Evolutionary conservation across 1,140 invertebrate genomes (phyloP), one percentile per base, ranked within the genome.

Genomic region (Pygmarrhopalites habei): DNA sequence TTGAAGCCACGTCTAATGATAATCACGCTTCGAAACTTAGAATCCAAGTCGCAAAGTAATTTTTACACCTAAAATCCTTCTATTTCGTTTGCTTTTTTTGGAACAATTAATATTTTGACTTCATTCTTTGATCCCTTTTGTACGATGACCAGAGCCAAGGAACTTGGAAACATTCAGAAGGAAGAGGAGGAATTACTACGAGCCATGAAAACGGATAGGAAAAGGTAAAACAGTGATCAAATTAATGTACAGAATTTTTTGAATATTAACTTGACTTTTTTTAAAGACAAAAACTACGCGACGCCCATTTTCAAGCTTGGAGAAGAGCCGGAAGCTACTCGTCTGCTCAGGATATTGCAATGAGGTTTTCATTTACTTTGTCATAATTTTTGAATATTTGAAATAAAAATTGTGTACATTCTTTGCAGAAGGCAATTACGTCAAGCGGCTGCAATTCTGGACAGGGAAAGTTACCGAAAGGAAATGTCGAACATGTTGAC

Each of bases 1-100:
- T 71, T 59, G 69, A 71, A 47, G 52, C 63, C 2, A 71, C 65
- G n/a, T 63, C 69, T 1, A 66, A 64, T 41, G 69, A 71, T 28
- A 71, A 71, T 56, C 39, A 61, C 47, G 69, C 69, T 10, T 71
- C 69, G 12, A 60, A 61, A 17, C 49, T 71, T 21, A 44, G 69
- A 30, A 55, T 66, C 32, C 51, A 67, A 52, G 64, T 63, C 15
- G 47, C 69, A 5, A 71, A 62, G 69, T 70, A 59, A n/a, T n/a
- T n/a, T n/a, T n/a, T n/a, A n/a, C n/a, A n/a, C n/a, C n/a, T n/a
- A n/a, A n/a, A n/a, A n/a, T n/a, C n/a, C n/a, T n/a, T n/a, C n/a
- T n/a, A n/a, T n/a, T n/a, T n/a, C n/a, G n/a, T n/a, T n/a, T n/a
- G n/a, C n/a, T n/a, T n/a, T n/a, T n/a, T n/a, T n/a, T n/a, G n/a